Conservation (phyloP, 2,888 invertebrate species). For the Sturmia bella region DNA sequence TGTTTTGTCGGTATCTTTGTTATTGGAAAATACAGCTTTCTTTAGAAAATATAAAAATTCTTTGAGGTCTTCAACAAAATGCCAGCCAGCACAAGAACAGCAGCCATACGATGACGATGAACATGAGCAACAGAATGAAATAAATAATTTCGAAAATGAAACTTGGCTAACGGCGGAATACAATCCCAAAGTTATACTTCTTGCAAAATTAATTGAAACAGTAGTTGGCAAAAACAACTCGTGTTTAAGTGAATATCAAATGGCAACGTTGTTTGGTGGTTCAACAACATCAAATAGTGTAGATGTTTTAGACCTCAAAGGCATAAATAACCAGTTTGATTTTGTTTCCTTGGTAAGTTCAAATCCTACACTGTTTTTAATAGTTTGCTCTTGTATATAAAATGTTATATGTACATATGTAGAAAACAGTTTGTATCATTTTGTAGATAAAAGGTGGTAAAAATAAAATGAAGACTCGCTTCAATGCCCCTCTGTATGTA, state of each 20-base stretch:
- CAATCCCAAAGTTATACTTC: conserved; percentile 79
- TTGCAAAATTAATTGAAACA: conserved; percentile 81
- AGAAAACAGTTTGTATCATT: no score
- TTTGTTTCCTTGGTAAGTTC: conserved; percentile 68
- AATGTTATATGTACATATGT: background rate
- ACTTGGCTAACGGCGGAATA: conserved; percentile 69
- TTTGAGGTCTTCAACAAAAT: conserved; percentile 55
- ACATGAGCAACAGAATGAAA: conserved; percentile 29
- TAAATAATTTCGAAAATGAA: conserved; percentile 66
- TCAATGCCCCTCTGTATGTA: no score
- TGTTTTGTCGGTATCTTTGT: conserved; percentile 78
- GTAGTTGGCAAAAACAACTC: conserved; percentile 74
- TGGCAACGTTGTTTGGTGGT: conserved; percentile 25
- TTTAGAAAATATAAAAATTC: conserved; percentile 77
- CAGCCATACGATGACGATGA: conserved; percentile 27
- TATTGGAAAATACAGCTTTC: conserved; percentile 79
- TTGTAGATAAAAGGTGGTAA: no score
- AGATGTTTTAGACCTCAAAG: conserved; percentile 64
- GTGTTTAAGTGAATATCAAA: conserved; percentile 67
- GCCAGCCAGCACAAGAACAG: conserved; percentile 15
- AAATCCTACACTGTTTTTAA: no score
- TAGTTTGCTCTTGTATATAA: conserved; percentile 20
- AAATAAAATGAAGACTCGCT: no score
- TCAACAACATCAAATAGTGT: conserved; percentile 47
- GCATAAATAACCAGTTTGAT: conserved; percentile 68